Evolutionary conservation across 1,140 invertebrate species (phyloP).

Genomic region (Platyura marginata): DNA sequence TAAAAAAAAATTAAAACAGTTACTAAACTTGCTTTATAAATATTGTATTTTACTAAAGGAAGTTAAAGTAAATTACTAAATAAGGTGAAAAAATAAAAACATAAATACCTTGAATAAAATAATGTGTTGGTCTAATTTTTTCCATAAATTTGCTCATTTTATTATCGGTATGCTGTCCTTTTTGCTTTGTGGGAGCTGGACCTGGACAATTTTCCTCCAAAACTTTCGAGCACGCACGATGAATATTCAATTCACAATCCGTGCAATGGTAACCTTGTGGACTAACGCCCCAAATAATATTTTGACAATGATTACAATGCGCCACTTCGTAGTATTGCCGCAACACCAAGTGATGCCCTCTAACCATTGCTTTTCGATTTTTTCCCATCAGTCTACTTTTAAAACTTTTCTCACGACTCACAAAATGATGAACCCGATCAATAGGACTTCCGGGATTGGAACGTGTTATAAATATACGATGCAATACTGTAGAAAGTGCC

Average conservation of each 20-base stretch:
- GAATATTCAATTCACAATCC: slow-evolving; percentile 78
- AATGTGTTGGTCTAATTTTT: slow-evolving; percentile 36
- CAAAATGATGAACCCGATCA: slow-evolving; percentile 43
- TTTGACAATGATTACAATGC: slow-evolving; percentile 82
- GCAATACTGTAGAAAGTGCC: slow-evolving; percentile 58
- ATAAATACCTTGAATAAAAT: slow-evolving; percentile 29
- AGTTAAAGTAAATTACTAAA: not conserved
- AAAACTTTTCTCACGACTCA: slow-evolving; percentile 68
- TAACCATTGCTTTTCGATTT: slow-evolving; percentile 39
- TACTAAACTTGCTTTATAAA: too few species aligned
- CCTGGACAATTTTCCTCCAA: slow-evolving; percentile 76
- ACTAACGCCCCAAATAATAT: slow-evolving; percentile 83
- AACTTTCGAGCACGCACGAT: slow-evolving; percentile 60
- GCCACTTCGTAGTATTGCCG: slow-evolving; percentile 79
- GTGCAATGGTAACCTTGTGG: slow-evolving; percentile 85
- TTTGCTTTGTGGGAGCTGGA: slow-evolving; percentile 46
- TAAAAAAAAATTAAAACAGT: not conserved
- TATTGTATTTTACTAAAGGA: not conserved
- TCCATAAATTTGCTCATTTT: slow-evolving; percentile 59
- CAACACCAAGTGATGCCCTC: slow-evolving; percentile 78
- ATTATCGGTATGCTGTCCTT: slow-evolving; percentile 35
- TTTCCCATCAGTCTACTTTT: slow-evolving; percentile 51
- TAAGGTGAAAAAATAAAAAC: not conserved
- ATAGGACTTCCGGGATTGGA: slow-evolving; percentile 19
- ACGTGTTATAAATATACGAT: slow-evolving; percentile 18